Conservation (phyloP, 2,797 vertebrate genomes). For the Bothrops alternatus region DNA sequence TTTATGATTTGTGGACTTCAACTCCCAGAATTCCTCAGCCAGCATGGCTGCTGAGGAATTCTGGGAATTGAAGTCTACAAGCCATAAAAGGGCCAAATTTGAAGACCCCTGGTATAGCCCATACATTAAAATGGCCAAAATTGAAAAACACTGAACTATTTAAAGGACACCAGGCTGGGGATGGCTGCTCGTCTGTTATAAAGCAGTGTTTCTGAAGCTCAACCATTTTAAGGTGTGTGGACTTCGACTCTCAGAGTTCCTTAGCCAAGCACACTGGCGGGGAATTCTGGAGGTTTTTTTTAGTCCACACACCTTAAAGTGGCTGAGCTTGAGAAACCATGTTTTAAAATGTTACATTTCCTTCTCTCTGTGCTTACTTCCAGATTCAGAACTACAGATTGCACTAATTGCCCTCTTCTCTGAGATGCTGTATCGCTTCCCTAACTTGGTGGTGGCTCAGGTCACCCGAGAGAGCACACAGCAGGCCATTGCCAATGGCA, state of each 20-base stretch:
- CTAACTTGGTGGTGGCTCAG: slow-evolving; percentile 88
- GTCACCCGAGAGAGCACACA: slow-evolving; percentile 89
- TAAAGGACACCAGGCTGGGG: not conserved
- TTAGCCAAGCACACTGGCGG: not conserved
- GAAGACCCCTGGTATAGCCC: no score
- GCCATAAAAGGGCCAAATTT: no score
- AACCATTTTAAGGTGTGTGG: not conserved
- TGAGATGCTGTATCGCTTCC: slow-evolving; percentile 90
- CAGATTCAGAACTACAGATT: slow-evolving; percentile 90
- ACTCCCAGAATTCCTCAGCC: no score
- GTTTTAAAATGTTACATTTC: not conserved
- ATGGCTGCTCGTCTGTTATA: not conserved
- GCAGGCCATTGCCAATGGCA: slow-evolving; percentile 88
- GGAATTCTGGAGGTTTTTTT: not conserved
- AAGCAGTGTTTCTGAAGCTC: not conserved
- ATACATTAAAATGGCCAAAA: not conserved
- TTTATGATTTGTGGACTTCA: no score
- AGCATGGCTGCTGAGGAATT: no score
- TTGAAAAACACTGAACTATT: not conserved
- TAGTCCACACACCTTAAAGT: not conserved
- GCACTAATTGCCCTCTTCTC: slow-evolving; percentile 90
- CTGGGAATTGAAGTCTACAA: no score
- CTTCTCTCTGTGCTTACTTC: not conserved
- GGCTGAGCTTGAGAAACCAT: not conserved
- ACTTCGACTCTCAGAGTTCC: not conserved